A percentile compares a stretch with the other conserved stretches of the same genome.
These are phyloP conservation scores for Tetheella fluctuosa DNA, from an alignment of 2,888 invertebrate species.

Conservation along the genomic window DNA sequence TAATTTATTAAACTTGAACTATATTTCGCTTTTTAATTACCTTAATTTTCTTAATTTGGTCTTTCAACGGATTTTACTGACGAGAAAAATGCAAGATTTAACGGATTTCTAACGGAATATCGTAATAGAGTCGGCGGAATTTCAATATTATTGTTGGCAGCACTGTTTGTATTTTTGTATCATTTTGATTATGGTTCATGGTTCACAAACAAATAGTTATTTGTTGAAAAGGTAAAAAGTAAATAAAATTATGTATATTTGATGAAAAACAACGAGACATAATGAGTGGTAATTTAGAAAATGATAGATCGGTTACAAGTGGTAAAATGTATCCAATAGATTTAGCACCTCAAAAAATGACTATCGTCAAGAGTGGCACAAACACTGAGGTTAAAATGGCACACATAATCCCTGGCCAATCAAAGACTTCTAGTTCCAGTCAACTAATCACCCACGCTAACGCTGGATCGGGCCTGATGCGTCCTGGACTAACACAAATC, in stretches of 20 bases:
- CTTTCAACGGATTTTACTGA: too few relatives aligned
- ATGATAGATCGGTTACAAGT: constrained; percentile 82
- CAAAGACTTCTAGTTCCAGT: constrained; percentile 64
- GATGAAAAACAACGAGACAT: constrained; percentile 30
- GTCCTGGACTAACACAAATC: constrained; percentile 74
- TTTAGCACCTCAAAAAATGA: constrained; percentile 81
- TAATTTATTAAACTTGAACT: too few relatives aligned
- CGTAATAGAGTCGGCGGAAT: too few relatives aligned
- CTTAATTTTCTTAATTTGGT: too few relatives aligned
- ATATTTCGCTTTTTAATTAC: too few relatives aligned
- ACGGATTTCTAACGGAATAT: too few relatives aligned
- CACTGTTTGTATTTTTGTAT: too few relatives aligned
- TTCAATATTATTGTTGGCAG: too few relatives aligned
- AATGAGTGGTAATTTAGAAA: constrained; percentile 80
- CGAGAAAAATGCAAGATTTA: too few relatives aligned
- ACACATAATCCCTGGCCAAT: constrained; percentile 71
- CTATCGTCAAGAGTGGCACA: constrained; percentile 77
- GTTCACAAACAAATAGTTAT: too few relatives aligned
- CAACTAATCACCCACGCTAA: constrained; percentile 73
- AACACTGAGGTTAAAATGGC: constrained; percentile 79
- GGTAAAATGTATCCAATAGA: constrained; percentile 84
- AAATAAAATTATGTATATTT: constrained; percentile 19
- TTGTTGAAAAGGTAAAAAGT: not conserved
- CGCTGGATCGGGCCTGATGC: constrained; percentile 68
- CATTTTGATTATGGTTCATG: too few relatives aligned